Evolutionary conservation across 2,797 vertebrate species (phyloP), one percentile per base, ranked within the genome.

Genomic region (Peromyscus melanophrys): DNA sequence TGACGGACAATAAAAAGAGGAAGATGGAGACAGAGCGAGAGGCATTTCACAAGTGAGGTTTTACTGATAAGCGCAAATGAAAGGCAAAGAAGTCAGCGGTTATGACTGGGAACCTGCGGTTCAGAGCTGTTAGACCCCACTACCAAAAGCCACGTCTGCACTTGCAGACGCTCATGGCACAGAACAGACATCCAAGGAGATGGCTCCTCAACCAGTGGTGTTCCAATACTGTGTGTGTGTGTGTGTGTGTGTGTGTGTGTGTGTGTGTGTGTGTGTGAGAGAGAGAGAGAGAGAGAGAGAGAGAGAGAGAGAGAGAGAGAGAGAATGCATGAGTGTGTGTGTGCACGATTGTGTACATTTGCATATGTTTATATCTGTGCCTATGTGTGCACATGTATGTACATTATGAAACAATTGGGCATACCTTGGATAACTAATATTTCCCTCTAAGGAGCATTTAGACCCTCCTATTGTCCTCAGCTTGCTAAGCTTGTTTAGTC

Each of bases 1-100:
- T 92, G 96, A 95, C 93, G 46, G 77, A 95, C 52, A 95, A 61
- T 88, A 94, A 92, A 93, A 98, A 98, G 87, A 73, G 67, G 89
- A 97, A 87, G 78, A 57, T 1, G 67, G 90, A 96, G 31, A 92
- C 76, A 97, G 93, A 96, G 55, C 77, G 27, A 97, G 88, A 75
- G 34, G 59, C 96, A 90, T 96, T 88, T 97, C 77, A 81, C 63
- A 92, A 92, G 83, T 81, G 95, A 95, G 25, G 63, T 90, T 92
- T 96, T 94, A 84, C 85, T 83, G 96, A 73, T 0, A 9, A 37
- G 87, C 59, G 89, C 76, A 95, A 98, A 85, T 76, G 78, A 94
- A 84, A 76, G 59, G 55, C 84, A 55, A 95, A 65, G 34, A 80
- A 91, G 94, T 82, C 61, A 87, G 37, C 0, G 7, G 71, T 65